Conservation (phyloP, 1,140 invertebrate genomes). For the Lepidurus apus region DNA sequence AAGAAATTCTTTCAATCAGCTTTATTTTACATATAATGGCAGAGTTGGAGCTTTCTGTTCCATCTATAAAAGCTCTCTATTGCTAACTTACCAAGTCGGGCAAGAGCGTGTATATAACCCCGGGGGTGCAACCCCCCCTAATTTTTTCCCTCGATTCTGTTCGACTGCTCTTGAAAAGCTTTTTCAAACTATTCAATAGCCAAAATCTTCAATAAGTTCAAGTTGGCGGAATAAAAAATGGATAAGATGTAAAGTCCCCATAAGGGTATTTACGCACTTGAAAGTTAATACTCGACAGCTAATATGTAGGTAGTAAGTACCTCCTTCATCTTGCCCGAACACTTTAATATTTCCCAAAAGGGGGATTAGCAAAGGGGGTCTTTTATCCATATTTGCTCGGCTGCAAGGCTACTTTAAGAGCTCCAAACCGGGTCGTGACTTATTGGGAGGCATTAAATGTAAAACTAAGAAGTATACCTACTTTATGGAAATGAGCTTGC, state of each 20-base stretch:
- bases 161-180: background rate
- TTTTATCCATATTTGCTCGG: background rate
- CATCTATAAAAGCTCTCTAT: no score
- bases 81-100: no score
- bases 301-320: background rate
- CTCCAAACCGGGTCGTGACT: background rate
- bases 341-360: background rate
- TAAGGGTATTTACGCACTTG: background rate
- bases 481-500: background rate
- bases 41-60: no score
- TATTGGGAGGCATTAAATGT: background rate
- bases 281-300: background rate
- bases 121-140: no score
- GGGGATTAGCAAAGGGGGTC: background rate
- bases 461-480: background rate
- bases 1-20: no score
- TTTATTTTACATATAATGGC: no score
- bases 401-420: background rate
- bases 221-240: background rate
- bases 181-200: background rate
- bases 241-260: background rate
- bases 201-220: background rate
- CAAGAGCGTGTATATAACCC: no score
- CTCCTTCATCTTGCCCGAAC: background rate
- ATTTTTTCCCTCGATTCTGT: background rate